Percentiles rank a stretch among this genome's conserved stretches.
Conservation (phyloP, 2,888 invertebrate species). For the Hemaris fuciformis region DNA sequence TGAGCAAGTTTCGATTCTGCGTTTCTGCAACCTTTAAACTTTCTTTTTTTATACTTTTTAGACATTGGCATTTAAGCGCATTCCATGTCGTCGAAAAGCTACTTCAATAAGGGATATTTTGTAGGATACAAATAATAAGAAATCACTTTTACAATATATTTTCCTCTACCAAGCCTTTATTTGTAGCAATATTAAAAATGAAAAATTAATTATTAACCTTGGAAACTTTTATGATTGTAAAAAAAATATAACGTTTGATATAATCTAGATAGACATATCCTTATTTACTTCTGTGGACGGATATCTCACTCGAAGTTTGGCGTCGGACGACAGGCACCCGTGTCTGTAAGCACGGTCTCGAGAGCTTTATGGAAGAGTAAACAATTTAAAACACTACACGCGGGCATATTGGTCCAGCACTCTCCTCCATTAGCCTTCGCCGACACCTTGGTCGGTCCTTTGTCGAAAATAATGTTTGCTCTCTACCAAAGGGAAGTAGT, state of each 20-base stretch:
- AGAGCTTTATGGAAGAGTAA: slow-evolving; percentile 80
- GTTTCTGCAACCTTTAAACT: slow-evolving; percentile 37
- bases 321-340: slow-evolving; percentile 48
- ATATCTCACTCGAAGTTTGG: slow-evolving; percentile 47
- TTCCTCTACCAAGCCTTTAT: too few species aligned
- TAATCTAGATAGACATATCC: slow-evolving; percentile 30
- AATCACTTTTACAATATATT: too few species aligned
- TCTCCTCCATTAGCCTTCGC: slow-evolving; percentile 75
- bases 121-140: background rate
- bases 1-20: slow-evolving; percentile 21
- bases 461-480: slow-evolving; percentile 74
- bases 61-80: slow-evolving; percentile 31
- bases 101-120: slow-evolving; percentile 17
- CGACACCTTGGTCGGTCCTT: slow-evolving; percentile 73
- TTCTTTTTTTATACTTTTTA: slow-evolving; percentile 25
- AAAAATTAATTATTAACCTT: too few species aligned
- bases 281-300: slow-evolving; percentile 47
- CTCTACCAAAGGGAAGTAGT: slow-evolving; percentile 36
- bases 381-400: slow-evolving; percentile 81
- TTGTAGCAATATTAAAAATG: too few species aligned
- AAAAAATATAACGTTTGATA: background rate
- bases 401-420: slow-evolving; percentile 76
- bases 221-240: background rate
- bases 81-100: slow-evolving; percentile 29
- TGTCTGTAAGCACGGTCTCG: slow-evolving; percentile 49